Evolutionary conservation across 1,140 invertebrate species (phyloP).

Genomic region (Archivesica marissinica): DNA sequence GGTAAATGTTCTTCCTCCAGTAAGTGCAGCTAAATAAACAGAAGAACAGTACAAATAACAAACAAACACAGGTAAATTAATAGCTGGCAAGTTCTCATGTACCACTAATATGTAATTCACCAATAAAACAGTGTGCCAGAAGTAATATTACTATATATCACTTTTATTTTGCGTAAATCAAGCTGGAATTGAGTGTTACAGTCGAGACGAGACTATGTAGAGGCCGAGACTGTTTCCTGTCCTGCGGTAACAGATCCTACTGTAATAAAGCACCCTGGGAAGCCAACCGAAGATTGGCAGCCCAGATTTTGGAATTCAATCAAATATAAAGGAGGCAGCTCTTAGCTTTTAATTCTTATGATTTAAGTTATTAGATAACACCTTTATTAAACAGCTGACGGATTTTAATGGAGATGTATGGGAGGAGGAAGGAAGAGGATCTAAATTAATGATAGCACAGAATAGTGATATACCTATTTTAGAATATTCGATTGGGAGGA

Average conservation of each 20-base stretch:
- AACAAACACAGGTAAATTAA: not conserved
- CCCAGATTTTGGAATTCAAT: not conserved
- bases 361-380: no score
- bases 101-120: constrained; percentile 5
- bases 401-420: no score
- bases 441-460: no score
- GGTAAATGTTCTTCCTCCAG: no score
- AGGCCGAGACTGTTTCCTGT: constrained; percentile 7
- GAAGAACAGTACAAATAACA: not conserved
- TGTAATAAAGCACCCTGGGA: not conserved
- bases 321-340: not conserved
- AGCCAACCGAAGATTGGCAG: not conserved
- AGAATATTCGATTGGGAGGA: no score
- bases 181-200: not conserved
- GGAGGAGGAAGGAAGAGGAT: no score
- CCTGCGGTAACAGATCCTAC: not conserved
- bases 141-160: constrained; percentile 3
- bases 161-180: constrained; percentile 8
- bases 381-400: no score
- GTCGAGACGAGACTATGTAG: not conserved
- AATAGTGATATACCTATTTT: no score
- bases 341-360: no score
- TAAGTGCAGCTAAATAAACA: not conserved
- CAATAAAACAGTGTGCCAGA: not conserved
- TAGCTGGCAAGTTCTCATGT: not conserved